Conservation (phyloP, 2,113 vertebrate genomes). For the human region DNA sequence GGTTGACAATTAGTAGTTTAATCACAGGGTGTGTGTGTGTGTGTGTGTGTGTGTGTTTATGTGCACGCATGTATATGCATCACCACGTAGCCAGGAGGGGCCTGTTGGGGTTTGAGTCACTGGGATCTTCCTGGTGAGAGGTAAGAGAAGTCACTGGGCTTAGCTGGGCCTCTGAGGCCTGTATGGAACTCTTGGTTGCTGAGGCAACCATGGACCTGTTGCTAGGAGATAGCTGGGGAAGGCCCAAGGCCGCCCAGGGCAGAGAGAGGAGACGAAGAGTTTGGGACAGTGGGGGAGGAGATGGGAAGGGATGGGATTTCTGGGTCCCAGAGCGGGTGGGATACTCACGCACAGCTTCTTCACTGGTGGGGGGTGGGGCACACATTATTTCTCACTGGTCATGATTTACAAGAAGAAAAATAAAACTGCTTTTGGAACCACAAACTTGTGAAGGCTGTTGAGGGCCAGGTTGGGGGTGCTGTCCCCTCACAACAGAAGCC, state of each 20-base stretch:
- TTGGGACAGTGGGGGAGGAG: not conserved
- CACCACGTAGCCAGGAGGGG: not conserved
- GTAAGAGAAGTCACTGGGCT: conserved; percentile 42
- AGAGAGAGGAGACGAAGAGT: conserved; percentile 27
- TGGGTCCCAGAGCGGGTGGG: not conserved
- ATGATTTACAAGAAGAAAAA: conserved; percentile 64
- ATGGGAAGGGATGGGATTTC: conserved; percentile 12
- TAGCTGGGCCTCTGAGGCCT: conserved; percentile 35
- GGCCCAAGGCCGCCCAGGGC: conserved; percentile 50
- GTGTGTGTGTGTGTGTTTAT: not conserved
- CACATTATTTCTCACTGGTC: conserved; percentile 38
- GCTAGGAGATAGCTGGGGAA: conserved; percentile 67
- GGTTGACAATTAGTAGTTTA: conserved; percentile 50
- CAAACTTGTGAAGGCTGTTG: conserved; percentile 23
- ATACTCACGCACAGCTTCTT: not conserved
- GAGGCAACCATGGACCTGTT: conserved; percentile 56
- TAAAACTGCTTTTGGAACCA: conserved; percentile 70
- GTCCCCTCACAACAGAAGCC: not conserved
- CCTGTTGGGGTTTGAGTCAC: conserved; percentile 32
- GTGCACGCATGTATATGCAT: not conserved
- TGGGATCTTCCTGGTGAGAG: conserved; percentile 49
- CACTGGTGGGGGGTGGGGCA: not conserved
- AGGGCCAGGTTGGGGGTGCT: not conserved
- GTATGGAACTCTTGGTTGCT: conserved; percentile 53
- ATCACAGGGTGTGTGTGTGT: conserved; percentile 47